phyloP scores from a whole-genome alignment of 2,797 vertebrate genomes.

The Chromobotia macracanthus region DNA sequence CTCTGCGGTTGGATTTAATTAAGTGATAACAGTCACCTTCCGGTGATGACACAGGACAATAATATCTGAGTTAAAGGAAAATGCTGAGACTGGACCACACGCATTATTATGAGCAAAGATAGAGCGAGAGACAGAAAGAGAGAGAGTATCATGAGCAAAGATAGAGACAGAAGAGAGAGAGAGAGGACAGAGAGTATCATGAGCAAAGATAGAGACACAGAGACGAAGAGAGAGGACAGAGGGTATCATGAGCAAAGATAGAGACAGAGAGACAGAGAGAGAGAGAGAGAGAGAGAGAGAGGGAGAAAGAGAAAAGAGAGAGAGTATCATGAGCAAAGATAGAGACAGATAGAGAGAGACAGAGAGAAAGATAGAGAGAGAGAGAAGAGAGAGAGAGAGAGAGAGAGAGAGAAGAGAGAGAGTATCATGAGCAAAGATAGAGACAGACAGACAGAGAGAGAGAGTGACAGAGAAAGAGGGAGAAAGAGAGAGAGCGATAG shows the following conservation, averaged over 20 bases:
- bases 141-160: not conserved
- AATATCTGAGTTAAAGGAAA: constrained; percentile 87
- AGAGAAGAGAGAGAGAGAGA: too few relatives aligned
- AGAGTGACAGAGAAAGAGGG: not conserved
- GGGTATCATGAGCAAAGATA: too few relatives aligned
- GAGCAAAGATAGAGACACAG: not conserved
- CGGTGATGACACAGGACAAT: constrained; percentile 89
- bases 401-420: not conserved
- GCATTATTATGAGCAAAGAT: constrained; percentile 81
- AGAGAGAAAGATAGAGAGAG: constrained; percentile 67
- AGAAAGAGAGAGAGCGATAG: not conserved
- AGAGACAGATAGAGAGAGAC: not conserved
- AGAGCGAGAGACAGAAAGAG: constrained; percentile 62
- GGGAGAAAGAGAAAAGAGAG: not conserved
- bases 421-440: constrained; percentile 77
- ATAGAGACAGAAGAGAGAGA: not conserved
- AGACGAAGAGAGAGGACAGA: not conserved
- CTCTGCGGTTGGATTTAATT: constrained; percentile 91
- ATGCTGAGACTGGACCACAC: constrained; percentile 84
- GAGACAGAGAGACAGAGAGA: not conserved
- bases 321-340: not conserved
- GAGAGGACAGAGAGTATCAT: not conserved
- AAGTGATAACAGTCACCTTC: constrained; percentile 96
- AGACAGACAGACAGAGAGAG: constrained; percentile 57
- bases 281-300: not conserved